These are phyloP conservation scores for Acanthurus lineatus DNA, from an alignment of 2,797 vertebrate species.

Conservation along the genomic window DNA sequence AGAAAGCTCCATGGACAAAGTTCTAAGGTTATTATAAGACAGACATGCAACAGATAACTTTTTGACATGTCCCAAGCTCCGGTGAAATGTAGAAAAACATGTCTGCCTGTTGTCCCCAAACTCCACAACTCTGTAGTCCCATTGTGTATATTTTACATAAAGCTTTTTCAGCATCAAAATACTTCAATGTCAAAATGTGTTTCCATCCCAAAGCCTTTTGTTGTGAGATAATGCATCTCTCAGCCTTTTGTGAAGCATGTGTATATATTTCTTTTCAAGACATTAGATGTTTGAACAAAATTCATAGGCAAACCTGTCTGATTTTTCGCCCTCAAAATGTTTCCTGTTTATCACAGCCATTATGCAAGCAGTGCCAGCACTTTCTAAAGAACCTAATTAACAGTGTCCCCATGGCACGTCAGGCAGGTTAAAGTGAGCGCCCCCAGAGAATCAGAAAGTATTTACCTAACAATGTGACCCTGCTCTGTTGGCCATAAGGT, in stretches of 20 bases:
- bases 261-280: not conserved
- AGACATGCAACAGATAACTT: too few species aligned
- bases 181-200: not conserved
- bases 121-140: not conserved
- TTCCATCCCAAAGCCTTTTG: not conserved
- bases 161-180: not conserved
- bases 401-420: conserved; percentile 53
- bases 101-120: not conserved
- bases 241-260: not conserved
- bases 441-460: conserved; percentile 67
- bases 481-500: conserved; percentile 75
- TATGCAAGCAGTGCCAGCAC: conserved; percentile 8
- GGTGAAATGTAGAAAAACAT: not conserved
- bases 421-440: conserved; percentile 46
- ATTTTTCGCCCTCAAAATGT: not conserved
- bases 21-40: too few species aligned
- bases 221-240: not conserved
- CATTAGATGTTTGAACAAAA: not conserved
- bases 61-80: too few species aligned
- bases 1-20: too few species aligned
- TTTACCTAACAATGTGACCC: conserved; percentile 83
- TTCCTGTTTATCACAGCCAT: conserved; percentile 27
- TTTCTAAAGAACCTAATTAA: conserved; percentile 65
- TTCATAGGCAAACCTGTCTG: not conserved
- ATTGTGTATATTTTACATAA: not conserved